These are phyloP conservation scores for Megalonaias nervosa DNA, from an alignment of 1,140 invertebrate genomes.

Conservation along the genomic window DNA sequence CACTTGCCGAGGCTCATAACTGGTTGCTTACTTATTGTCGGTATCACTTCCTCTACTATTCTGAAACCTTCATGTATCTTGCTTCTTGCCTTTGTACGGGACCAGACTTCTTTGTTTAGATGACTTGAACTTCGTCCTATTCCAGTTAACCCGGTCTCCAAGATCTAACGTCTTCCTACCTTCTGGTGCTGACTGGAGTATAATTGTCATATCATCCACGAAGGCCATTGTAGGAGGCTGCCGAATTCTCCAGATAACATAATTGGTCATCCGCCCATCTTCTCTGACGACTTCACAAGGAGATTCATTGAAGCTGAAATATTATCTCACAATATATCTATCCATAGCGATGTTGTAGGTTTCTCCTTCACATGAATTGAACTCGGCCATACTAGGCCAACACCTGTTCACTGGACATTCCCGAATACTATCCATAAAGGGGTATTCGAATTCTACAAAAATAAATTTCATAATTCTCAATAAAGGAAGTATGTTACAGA, in stretches of 20 bases:
- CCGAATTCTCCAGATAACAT: conserved; percentile 1
- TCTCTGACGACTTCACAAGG: conserved; percentile 18
- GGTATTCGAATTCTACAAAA: too few species aligned
- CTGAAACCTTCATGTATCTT: conserved; percentile 9
- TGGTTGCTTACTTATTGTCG: conserved; percentile 12
- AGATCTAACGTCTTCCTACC: conserved; percentile 25
- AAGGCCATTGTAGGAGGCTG: conserved; percentile 29
- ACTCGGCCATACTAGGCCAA: too few species aligned
- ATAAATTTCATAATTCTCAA: too few species aligned
- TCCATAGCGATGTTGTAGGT: too few species aligned
- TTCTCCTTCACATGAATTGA: too few species aligned
- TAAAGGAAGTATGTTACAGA: too few species aligned
- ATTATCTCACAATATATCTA: too few species aligned
- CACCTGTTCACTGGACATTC: too few species aligned
- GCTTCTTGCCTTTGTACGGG: conserved; percentile 28
- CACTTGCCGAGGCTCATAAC: conserved; percentile 28
- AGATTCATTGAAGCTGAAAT: conserved; percentile 12
- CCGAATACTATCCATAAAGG: too few species aligned
- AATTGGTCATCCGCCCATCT: conserved; percentile 15
- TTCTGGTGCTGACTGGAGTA: conserved; percentile 21
- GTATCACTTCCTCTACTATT: conserved; percentile 5
- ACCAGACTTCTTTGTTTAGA: conserved; percentile 26
- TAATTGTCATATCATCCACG: conserved; percentile 32
- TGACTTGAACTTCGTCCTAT: conserved; percentile 29
- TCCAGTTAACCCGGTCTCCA: neutral